Base-by-base conservation (phyloP, 2,113 vertebrate genomes). In the Sisor rabdophorus region DNA sequence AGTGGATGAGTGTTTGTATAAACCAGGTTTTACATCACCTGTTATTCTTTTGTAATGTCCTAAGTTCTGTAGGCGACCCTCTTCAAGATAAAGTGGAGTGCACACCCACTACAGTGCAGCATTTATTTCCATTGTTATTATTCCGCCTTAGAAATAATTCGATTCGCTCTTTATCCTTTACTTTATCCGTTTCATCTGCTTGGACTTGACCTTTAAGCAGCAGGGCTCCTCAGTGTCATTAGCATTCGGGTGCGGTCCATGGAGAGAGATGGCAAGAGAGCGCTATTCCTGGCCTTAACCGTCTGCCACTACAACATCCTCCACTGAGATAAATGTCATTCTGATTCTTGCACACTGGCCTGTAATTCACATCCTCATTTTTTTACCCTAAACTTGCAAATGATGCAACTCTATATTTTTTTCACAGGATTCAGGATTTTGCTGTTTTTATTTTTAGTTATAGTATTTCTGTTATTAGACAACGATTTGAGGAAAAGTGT, bases 191-290 rank as follows among this genome's bases (percentile, higher is more conserved):
- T 44, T 60, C 48, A 28, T 75, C 26, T 75, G 47, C 56, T 16
- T 64, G 55, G 70, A 53, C 73, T 75, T 72, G 60, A 64, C 72
- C 65, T 70, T 44, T 50, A 19, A 44, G 58, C 64, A 79, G n/a
- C 15, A 2, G 24, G 36, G 65, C 56, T 63, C 26, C 53, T 67
- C 44, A 28, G 15, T 63, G 73, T 22, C 70, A 74, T 81, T 59
- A 81, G 56, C 67, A 69, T 78, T 78, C 64, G 75, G 80, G 60
- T 71, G 63, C 54, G 30, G 76, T 75, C 68, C 80, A 69, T 55
- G n/a, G 28, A 13, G 64, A 77, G 53, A 44, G 40, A 44, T 4
- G 8, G 40, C 5, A 9, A 1, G 40, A 67, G 65, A 48, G 65
- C 71, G 67, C 76, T 76, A 76, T 79, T 79, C 53, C 67, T 69